Conservation (phyloP, 2,113 vertebrate genomes). For the Urocolius indicus region DNA sequence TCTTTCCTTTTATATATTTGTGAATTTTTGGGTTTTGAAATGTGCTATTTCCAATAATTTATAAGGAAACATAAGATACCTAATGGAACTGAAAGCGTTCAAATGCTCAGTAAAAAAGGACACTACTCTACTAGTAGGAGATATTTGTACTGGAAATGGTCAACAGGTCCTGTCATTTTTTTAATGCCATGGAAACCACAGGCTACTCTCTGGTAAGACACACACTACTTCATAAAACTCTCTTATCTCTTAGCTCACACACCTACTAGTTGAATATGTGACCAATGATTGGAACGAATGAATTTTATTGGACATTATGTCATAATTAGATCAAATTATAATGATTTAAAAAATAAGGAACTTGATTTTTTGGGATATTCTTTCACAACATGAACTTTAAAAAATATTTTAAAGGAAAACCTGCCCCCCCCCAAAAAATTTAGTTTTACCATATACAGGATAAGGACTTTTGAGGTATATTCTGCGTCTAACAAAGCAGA, state of each 20-base stretch:
- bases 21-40: background rate
- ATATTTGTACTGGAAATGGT: background rate
- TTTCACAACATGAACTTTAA: background rate
- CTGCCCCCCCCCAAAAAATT: fast-evolving
- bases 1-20: background rate
- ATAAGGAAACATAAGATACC: background rate
- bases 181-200: background rate
- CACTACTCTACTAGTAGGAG: background rate
- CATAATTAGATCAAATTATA: background rate
- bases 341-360: background rate
- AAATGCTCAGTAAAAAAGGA: background rate
- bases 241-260: background rate
- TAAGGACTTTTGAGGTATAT: background rate
- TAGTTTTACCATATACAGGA: background rate
- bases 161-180: background rate
- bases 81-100: background rate
- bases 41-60: background rate
- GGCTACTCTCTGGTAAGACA: background rate
- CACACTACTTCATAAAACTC: background rate
- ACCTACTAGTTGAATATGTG: background rate
- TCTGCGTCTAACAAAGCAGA: background rate
- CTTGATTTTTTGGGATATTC: background rate
- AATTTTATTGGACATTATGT: background rate
- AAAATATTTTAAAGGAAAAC: background rate
- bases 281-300: background rate